A percentile compares a stretch with the other conserved stretches of the same genome.
Conservation (phyloP, 2,113 vertebrate genomes). For the Mesocricetus auratus region DNA sequence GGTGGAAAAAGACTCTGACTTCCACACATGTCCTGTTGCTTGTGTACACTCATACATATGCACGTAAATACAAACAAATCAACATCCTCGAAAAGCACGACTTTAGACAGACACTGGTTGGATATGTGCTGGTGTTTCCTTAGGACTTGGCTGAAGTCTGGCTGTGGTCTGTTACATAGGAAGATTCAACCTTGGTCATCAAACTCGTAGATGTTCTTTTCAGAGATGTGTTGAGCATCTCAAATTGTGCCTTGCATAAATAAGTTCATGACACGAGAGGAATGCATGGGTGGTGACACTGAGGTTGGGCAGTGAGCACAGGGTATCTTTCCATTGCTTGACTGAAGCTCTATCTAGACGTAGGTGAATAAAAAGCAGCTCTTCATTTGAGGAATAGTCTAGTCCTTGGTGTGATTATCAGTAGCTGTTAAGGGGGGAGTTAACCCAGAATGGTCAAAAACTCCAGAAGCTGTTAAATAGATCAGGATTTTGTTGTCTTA, state of each 20-base stretch:
- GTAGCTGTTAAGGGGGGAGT: background rate
- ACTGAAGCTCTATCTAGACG: background rate
- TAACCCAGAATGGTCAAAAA: background rate
- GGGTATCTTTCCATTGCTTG: background rate
- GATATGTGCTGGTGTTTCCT: background rate
- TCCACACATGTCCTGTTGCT: background rate
- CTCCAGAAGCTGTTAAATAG: background rate
- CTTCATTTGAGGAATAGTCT: background rate
- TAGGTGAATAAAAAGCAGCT: background rate
- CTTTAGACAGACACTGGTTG: background rate
- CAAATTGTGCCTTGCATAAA: background rate
- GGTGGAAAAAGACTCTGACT: background rate
- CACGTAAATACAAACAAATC: background rate
- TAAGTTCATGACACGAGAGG: background rate
- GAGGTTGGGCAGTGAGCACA: background rate
- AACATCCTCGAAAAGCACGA: slow-evolving; percentile 73
- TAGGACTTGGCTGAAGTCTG: background rate
- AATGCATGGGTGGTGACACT: background rate
- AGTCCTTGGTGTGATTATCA: background rate
- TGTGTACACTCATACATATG: too few relatives aligned
- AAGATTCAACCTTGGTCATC: background rate
- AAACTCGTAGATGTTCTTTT: background rate
- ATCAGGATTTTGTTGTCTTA: background rate
- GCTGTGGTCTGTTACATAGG: background rate
- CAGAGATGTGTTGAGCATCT: background rate